phyloP scores from a whole-genome alignment of 1,140 invertebrate species.

The Berghia stephanieae region DNA sequence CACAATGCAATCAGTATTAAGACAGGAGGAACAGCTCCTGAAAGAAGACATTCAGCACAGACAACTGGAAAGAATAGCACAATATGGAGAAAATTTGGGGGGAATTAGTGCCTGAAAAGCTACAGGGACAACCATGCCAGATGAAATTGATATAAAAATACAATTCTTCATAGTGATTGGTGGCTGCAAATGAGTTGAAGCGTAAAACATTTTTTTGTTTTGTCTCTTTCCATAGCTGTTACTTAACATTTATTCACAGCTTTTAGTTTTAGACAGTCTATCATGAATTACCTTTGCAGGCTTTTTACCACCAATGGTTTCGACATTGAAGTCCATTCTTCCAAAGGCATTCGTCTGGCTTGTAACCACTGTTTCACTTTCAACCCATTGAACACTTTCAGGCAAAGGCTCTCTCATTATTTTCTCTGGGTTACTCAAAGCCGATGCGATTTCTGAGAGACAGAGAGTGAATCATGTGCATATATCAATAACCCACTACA shows the following conservation, averaged over 20 bases:
- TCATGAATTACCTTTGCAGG: conserved; percentile 45
- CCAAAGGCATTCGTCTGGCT: conserved; percentile 37
- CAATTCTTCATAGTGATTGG: not conserved
- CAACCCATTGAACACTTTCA: conserved; percentile 8
- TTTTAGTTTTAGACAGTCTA: not conserved
- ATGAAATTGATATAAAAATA: not conserved
- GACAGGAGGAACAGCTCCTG: too few relatives aligned
- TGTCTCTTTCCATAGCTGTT: too few relatives aligned
- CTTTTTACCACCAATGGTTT: conserved; percentile 46
- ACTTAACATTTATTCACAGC: not conserved
- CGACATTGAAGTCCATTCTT: conserved; percentile 47
- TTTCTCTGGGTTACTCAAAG: not conserved
- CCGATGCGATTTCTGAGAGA: conserved; percentile 13
- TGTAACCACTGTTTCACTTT: not conserved
- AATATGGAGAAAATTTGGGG: too few relatives aligned
- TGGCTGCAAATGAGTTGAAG: too few relatives aligned
- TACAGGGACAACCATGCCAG: not conserved
- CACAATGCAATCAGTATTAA: too few relatives aligned
- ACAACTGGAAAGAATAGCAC: too few relatives aligned
- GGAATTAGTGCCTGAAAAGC: too few relatives aligned
- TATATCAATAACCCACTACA: too few relatives aligned
- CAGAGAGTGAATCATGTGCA: too few relatives aligned
- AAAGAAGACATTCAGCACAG: too few relatives aligned
- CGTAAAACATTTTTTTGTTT: too few relatives aligned
- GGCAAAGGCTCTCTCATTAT: not conserved